Conservation (phyloP, 2,888 invertebrate genomes). For the Spodoptera exigua region DNA sequence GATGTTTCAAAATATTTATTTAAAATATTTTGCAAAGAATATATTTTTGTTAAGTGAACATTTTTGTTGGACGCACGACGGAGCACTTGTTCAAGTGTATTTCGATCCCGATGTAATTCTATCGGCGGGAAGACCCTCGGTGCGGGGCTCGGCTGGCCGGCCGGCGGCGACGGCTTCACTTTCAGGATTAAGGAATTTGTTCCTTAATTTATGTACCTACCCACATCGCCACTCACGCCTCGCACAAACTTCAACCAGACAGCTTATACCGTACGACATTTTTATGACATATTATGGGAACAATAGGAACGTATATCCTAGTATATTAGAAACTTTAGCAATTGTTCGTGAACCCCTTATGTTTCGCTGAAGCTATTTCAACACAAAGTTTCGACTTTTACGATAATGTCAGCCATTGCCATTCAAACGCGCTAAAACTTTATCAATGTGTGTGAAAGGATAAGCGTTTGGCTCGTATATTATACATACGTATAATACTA, state of each 20-base stretch:
- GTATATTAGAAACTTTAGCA: constrained; percentile 87
- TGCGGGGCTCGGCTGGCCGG: constrained; percentile 31
- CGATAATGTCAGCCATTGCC: constrained; percentile 89
- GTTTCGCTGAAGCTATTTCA: constrained; percentile 85
- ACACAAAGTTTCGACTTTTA: constrained; percentile 88
- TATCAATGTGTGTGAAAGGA: constrained; percentile 88
- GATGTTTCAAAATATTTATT: not conserved
- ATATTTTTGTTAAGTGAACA: constrained; percentile 3
- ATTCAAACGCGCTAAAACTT: constrained; percentile 88
- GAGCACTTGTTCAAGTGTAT: constrained; percentile 62
- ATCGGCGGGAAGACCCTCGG: constrained; percentile 77
- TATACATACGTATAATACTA: constrained; percentile 60
- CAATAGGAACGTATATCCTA: constrained; percentile 82
- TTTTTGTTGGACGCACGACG: constrained; percentile 23
- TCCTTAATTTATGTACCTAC: constrained; percentile 67
- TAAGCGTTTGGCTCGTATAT: constrained; percentile 82
- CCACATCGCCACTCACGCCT: constrained; percentile 38
- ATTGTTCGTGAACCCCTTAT: constrained; percentile 88
- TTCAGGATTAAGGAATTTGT: constrained; percentile 81
- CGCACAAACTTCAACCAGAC: constrained; percentile 68
- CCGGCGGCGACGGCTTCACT: constrained; percentile 69
- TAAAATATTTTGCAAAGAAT: too few relatives aligned
- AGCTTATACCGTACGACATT: constrained; percentile 78
- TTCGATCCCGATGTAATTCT: constrained; percentile 74
- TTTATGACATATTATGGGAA: constrained; percentile 83